These are phyloP conservation scores for Dermochelys coriacea DNA, from an alignment of 2,797 vertebrate genomes.

Conservation along the genomic window DNA sequence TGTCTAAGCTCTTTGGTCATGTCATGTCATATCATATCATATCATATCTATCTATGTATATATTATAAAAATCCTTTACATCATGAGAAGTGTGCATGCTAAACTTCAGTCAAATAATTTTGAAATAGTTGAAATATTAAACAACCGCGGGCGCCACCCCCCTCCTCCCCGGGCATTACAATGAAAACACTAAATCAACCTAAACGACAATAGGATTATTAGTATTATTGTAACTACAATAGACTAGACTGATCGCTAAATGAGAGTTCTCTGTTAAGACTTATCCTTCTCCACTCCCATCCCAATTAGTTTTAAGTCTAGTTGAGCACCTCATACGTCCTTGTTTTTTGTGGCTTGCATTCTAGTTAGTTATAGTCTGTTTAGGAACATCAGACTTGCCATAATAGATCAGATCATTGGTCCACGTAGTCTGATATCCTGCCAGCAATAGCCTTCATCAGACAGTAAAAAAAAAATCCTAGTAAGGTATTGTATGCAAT, in stretches of 20 bases:
- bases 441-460: background rate
- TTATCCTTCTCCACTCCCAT: background rate
- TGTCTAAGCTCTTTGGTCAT: background rate
- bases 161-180: too few relatives aligned
- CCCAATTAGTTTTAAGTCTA: background rate
- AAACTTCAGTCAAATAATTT: too few relatives aligned
- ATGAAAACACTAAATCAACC: too few relatives aligned
- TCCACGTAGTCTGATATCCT: background rate
- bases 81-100: too few relatives aligned
- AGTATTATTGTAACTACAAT: too few relatives aligned
- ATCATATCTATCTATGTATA: too few relatives aligned
- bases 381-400: background rate
- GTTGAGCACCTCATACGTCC: background rate
- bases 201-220: too few relatives aligned
- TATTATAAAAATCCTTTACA: too few relatives aligned
- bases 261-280: background rate
- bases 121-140: too few relatives aligned
- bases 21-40: too few relatives aligned
- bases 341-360: background rate
- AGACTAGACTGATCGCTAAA: background rate
- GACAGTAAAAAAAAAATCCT: background rate
- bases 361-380: background rate
- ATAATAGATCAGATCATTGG: background rate
- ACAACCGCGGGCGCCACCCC: too few relatives aligned
- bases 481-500: accelerated